Base-by-base conservation (phyloP, 37 sponge, comb jelly and placozoan species). In the Agelas oroides region DNA sequence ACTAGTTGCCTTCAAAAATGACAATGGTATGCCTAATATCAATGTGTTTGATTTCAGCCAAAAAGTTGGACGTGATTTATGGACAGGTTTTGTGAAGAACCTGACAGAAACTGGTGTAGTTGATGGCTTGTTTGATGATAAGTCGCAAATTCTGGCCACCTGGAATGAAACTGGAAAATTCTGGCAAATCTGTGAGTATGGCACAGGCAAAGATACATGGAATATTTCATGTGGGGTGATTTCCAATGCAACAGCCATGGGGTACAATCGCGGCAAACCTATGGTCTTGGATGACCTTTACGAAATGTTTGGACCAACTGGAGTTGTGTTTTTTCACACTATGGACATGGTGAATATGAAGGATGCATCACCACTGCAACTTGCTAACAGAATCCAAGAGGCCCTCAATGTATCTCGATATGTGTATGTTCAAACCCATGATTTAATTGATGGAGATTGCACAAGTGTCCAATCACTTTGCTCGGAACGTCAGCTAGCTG, bases 121-220 rank as follows among this genome's bases (percentile, higher is more conserved):
- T 59, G 78, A 77, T 60, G 78, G 78, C 5, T 21, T 60, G 23
- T 77, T 77, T 77, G 63, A 58, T 18, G 78, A 77, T 16, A 77
- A 77, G 52, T 1, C 60, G 13, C 8, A 58, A 35, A 77, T 77
- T 6, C 3, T 58, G n/a, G 78, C 78, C 19, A 28, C n/a, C 11
- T 60, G 63, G 78, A 77, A 77, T 60, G 78, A 77, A 60, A 77
- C 78, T 8, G 68, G 53, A 46, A 40, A 53, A 21, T 63, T 79
- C 52, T 79, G 80, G 80, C 80, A 79, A 39, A 41, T 79, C 23
- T 79, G 80, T 39, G 80, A 79, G 30, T 65, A 68, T 46, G 80
- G 80, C 46, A 79, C 52, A 2, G 80, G 80, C 23, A 65, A 37
- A 31, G 28, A 65, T 31, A 65, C 66, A 27, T 79, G 80, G 80